Percentiles rank a stretch among this genome's conserved stretches.
Conservation (phyloP, 2,113 vertebrate genomes). For the Urocitellus parryii region DNA sequence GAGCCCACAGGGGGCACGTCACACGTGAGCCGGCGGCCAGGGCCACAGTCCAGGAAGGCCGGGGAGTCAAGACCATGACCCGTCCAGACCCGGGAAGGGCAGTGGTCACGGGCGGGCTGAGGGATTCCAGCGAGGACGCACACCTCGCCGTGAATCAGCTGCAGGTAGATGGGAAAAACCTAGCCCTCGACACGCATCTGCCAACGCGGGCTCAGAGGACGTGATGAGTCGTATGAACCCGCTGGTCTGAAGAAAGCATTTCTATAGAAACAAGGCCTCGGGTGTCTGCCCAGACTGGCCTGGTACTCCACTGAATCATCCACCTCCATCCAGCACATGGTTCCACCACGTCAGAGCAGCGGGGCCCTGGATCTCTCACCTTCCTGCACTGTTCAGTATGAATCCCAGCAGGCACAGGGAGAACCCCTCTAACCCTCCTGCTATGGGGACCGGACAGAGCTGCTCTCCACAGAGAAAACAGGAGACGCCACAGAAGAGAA, state of each 20-base stretch:
- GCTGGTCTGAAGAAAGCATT: background rate
- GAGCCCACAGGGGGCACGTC: too few relatives aligned
- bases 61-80: background rate
- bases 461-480: background rate
- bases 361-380: conserved; percentile 49
- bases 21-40: too few relatives aligned
- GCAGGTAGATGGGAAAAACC: background rate
- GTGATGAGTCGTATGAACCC: background rate
- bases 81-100: too few relatives aligned
- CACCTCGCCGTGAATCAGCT: too few relatives aligned
- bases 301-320: conserved; percentile 49
- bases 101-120: too few relatives aligned
- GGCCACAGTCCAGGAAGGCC: too few relatives aligned
- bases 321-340: background rate
- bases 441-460: background rate
- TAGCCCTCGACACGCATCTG: background rate
- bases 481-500: too few relatives aligned
- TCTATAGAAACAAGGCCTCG: conserved; percentile 10
- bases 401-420: background rate
- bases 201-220: background rate
- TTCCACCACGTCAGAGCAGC: conserved; percentile 20
- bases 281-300: background rate
- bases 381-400: conserved; percentile 72
- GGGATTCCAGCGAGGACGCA: too few relatives aligned
- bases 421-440: background rate